phyloP scores from a whole-genome alignment of 2,888 invertebrate genomes.

The Drosophila lacicola region DNA sequence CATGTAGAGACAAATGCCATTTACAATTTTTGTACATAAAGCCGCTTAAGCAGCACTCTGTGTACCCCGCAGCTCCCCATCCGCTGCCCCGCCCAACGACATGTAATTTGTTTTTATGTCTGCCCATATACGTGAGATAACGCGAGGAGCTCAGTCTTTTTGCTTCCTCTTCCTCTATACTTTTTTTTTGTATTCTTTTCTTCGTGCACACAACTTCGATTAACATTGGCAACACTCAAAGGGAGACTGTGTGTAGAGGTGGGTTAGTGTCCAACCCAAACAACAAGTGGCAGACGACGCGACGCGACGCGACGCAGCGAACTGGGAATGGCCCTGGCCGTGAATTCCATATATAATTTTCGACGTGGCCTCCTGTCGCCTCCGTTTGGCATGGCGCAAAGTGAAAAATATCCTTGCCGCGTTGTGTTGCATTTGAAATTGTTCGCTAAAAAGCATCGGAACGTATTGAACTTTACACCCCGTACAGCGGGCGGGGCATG shows the following conservation, averaged over 20 bases:
- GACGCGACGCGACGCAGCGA: slow-evolving; percentile 35
- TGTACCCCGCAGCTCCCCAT: not conserved
- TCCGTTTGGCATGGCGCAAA: slow-evolving; percentile 42
- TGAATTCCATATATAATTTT: slow-evolving; percentile 78
- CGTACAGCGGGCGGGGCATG: not conserved
- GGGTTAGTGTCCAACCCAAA: slow-evolving; percentile 7
- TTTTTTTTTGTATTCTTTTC: slow-evolving; percentile 20
- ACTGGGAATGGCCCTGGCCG: slow-evolving; percentile 67
- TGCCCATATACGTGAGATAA: slow-evolving; percentile 79
- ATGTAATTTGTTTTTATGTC: slow-evolving; percentile 81
- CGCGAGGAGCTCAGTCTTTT: slow-evolving; percentile 50
- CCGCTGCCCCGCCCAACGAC: slow-evolving; percentile 21
- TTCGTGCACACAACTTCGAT: slow-evolving; percentile 70
- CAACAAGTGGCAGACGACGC: slow-evolving; percentile 41
- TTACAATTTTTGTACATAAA: slow-evolving; percentile 81
- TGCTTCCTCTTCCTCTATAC: not conserved
- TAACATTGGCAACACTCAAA: slow-evolving; percentile 76
- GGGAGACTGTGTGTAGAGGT: slow-evolving; percentile 1
- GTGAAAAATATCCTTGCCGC: slow-evolving; percentile 77
- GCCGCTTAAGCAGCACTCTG: slow-evolving; percentile 76
- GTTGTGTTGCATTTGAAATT: slow-evolving; percentile 71
- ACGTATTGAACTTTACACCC: slow-evolving; percentile 51
- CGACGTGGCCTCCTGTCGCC: slow-evolving; percentile 38
- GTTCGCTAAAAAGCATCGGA: slow-evolving; percentile 46
- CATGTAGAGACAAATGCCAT: slow-evolving; percentile 68